Percentiles rank a stretch among this genome's conserved stretches.
Conservation (phyloP, 2,888 invertebrate genomes). For the Anagyrus pseudococci region DNA sequence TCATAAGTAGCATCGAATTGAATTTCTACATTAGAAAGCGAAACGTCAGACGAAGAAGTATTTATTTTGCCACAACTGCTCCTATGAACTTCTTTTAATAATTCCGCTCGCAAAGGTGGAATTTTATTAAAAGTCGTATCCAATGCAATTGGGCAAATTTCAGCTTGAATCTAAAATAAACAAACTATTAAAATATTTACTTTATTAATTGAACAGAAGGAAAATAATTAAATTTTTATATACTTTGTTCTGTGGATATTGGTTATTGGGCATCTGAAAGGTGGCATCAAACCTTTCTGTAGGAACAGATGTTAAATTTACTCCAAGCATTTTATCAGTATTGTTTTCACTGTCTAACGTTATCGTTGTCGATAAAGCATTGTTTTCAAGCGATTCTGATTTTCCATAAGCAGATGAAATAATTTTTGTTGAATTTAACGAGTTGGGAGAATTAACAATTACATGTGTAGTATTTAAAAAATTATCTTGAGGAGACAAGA, state of each 20-base stretch:
- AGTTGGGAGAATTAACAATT: neutral
- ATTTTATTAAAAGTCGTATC: conserved; percentile 29
- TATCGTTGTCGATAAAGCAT: conserved; percentile 15
- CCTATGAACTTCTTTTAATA: conserved; percentile 48
- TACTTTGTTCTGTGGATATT: conserved; percentile 10
- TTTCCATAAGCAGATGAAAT: neutral
- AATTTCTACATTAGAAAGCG: conserved; percentile 13
- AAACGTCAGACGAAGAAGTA: conserved; percentile 38
- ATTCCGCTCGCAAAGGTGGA: conserved; percentile 46
- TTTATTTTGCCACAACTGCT: conserved; percentile 43
- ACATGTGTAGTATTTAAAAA: conserved; percentile 28
- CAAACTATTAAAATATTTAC: neutral
- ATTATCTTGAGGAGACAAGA: neutral
- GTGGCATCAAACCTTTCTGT: conserved; percentile 21
- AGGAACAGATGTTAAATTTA: conserved; percentile 25
- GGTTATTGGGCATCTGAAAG: conserved; percentile 28
- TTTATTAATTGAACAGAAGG: neutral
- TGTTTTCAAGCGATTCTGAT: conserved; percentile 9
- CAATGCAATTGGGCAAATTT: conserved; percentile 10
- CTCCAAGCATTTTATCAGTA: conserved; percentile 38
- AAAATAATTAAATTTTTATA: conserved; percentile 3
- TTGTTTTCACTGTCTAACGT: conserved; percentile 25
- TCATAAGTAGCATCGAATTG: conserved; percentile 27
- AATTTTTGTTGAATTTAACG: neutral
- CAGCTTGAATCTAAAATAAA: conserved; percentile 17